Evolutionary conservation across 2,888 invertebrate species (phyloP).

Genomic region (Eudasyphora cyanicolor): DNA sequence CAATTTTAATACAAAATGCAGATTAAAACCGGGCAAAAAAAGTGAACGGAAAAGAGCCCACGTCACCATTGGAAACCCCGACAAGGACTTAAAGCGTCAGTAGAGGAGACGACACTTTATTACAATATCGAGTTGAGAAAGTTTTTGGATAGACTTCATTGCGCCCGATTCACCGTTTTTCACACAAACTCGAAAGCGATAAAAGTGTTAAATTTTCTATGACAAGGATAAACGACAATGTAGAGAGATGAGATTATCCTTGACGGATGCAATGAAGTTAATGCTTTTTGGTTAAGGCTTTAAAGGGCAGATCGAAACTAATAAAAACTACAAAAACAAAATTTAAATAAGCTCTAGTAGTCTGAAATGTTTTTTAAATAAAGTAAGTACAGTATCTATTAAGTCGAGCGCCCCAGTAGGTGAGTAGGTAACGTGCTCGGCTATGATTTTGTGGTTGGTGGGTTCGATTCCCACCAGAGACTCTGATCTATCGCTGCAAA

Average conservation of each 20-base stretch:
- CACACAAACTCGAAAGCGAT: not conserved
- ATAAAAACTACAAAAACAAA: too few relatives aligned
- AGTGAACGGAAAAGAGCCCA: conserved; percentile 42
- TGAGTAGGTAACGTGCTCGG: too few relatives aligned
- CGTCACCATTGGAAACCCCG: conserved; percentile 1
- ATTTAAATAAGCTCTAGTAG: too few relatives aligned
- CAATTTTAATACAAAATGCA: conserved; percentile 60
- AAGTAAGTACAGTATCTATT: too few relatives aligned
- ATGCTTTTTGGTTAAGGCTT: not conserved
- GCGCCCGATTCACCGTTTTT: not conserved
- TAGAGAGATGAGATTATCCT: not conserved
- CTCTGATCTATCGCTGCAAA: too few relatives aligned
- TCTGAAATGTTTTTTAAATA: too few relatives aligned
- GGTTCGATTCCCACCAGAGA: too few relatives aligned
- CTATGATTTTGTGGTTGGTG: too few relatives aligned
- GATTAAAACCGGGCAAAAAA: conserved; percentile 55
- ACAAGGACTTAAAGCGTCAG: conserved; percentile 32
- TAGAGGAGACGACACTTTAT: conserved; percentile 54
- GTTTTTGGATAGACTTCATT: conserved; percentile 1
- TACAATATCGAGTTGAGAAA: conserved; percentile 52
- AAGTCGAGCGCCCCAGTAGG: too few relatives aligned
- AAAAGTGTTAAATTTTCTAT: not conserved
- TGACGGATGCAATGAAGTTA: not conserved
- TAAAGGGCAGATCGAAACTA: not conserved
- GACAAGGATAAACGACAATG: not conserved